These are phyloP conservation scores for Pedionomus torquatus DNA, from an alignment of 2,113 vertebrate species.

Conservation along the genomic window DNA sequence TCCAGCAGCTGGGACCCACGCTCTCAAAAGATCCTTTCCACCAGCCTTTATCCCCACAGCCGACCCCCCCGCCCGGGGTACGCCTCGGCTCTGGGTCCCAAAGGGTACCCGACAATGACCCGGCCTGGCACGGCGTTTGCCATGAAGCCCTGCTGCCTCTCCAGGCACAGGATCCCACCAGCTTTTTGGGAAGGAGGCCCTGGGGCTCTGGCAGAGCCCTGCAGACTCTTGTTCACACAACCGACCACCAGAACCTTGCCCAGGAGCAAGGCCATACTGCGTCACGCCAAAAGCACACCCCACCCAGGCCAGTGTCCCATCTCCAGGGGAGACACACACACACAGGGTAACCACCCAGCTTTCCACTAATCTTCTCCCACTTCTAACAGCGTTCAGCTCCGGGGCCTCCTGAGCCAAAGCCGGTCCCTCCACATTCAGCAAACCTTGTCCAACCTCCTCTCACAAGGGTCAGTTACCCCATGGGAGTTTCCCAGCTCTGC, in stretches of 20 bases:
- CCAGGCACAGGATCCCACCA: not conserved
- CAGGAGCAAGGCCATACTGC: not conserved
- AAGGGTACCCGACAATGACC: not conserved
- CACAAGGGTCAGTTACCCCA: not conserved
- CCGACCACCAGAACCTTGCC: not conserved
- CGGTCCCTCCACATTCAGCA: not conserved
- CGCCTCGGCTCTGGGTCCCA: not conserved
- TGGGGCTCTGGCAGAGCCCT: not conserved
- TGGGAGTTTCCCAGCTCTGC: not conserved
- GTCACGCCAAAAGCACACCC: not conserved
- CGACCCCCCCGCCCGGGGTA: not conserved
- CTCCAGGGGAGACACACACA: not conserved
- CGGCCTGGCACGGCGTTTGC: not conserved
- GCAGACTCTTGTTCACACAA: not conserved
- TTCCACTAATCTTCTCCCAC: not conserved
- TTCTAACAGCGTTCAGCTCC: not conserved
- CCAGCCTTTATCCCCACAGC: not conserved
- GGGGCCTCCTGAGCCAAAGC: not conserved
- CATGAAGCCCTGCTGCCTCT: not conserved
- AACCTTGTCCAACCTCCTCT: not conserved
- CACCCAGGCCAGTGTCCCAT: fast-evolving
- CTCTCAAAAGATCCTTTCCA: not conserved
- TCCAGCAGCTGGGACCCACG: not conserved
- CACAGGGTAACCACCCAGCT: not conserved
- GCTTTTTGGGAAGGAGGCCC: fast-evolving